Base-by-base conservation (phyloP, 2,888 invertebrate species). In the Cenopis cana region DNA sequence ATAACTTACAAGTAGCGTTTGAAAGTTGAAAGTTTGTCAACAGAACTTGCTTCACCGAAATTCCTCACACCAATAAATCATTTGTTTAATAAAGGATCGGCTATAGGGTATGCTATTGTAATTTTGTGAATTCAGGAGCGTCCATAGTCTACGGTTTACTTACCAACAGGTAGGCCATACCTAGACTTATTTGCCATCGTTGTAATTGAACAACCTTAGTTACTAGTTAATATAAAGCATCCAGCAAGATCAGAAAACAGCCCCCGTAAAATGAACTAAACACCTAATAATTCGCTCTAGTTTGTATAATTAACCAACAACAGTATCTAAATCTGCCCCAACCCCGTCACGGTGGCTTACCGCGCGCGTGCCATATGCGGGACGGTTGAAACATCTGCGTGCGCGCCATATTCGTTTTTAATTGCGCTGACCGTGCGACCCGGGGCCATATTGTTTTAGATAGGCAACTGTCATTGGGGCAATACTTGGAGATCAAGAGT, bases 291-390 rank as follows among this genome's bases (percentile, higher is more conserved):
- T 59, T 59, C 59, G 50, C 50, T 60, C 60, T 61, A 68, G 57
- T 68, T 68, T 68, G 68, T 68, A 61, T 68, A 68, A 68, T 68
- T 68, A 68, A 54, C 68, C 68, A 54, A 68, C 68, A 59, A 64
- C 65, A 46, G 41, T 64, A 64, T 65, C 65, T 46, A 56, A 55
- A 65, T 65, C 65, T 65, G 52, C 65, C 70, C 75, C 75, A 50
- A 62, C 50, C 71, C 69, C 73, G 77, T 77, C 75, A 80, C 76
- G 79, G 80, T 79, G 77, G 74, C 76, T 72, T 78, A 78, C 78
- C 77, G 74, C 77, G 77, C 83, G 77, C 83, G 86, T 85, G 86
- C 82, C 86, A 86, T 86, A 85, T 86, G 86, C 76, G 74, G 79
- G 82, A 79, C 86, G 84, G 86, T 86, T 86, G 78, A 73, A 73